These are phyloP conservation scores for Leuciscus waleckii DNA, from an alignment of 2,797 vertebrate genomes.

Conservation along the genomic window DNA sequence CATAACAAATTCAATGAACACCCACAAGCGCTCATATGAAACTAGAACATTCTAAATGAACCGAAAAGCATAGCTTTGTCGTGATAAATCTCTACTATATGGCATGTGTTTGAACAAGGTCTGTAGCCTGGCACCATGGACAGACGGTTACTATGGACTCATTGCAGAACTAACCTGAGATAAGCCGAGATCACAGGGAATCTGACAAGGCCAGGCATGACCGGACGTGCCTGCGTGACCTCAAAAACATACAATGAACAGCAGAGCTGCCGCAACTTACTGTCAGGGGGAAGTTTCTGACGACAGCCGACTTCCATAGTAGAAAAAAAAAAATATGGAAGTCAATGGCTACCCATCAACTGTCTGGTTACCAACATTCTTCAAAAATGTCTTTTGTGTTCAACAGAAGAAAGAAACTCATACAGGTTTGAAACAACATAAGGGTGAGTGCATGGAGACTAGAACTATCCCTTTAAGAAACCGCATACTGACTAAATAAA, in stretches of 20 bases:
- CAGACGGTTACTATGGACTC: constrained; percentile 30
- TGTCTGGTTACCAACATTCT: not conserved
- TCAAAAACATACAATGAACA: constrained; percentile 33
- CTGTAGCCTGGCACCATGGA: not conserved
- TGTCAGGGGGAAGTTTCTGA: not conserved
- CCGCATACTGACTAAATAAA: not conserved
- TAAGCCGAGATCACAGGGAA: constrained; percentile 32
- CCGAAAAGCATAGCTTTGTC: not conserved
- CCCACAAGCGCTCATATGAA: not conserved
- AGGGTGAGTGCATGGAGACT: not conserved
- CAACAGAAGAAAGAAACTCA: not conserved
- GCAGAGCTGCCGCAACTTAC: not conserved
- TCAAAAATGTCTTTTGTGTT: not conserved
- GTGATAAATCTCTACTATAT: not conserved
- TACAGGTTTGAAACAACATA: not conserved
- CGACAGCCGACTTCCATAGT: not conserved
- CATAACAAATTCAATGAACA: not conserved
- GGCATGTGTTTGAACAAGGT: not conserved
- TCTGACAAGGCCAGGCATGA: constrained; percentile 46
- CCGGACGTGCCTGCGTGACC: constrained; percentile 21
- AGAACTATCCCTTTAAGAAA: not conserved
- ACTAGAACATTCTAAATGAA: not conserved
- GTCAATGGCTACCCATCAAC: not conserved
- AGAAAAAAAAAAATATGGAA: not conserved
- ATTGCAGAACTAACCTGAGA: not conserved